Percentiles rank a stretch among this genome's conserved stretches.
Conservation (phyloP, 2,797 vertebrate species). For the Vespertilio murinus region DNA sequence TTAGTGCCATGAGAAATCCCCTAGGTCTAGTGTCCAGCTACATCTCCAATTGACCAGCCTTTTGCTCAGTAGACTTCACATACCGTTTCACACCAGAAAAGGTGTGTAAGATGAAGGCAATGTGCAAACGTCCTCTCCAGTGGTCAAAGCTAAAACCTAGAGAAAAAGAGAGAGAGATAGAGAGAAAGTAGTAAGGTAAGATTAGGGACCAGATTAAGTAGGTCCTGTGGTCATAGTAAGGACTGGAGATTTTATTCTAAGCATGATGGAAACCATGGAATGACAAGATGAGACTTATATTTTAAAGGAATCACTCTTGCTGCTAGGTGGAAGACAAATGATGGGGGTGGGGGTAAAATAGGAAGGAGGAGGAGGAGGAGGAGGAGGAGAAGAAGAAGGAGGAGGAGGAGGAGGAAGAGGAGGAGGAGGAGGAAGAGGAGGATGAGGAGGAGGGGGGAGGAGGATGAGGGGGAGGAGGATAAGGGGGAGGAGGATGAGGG, state of each 20-base stretch:
- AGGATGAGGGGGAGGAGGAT: neutral
- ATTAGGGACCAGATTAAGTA: neutral
- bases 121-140: neutral
- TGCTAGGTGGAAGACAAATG: neutral
- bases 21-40: neutral
- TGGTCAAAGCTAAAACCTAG: neutral
- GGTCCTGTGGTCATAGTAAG: neutral
- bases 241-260: neutral
- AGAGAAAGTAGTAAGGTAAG: no score
- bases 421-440: no score
- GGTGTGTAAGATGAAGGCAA: neutral
- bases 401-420: neutral
- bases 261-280: neutral
- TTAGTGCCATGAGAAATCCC: slow-evolving; percentile 27
- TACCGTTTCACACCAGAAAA: neutral
- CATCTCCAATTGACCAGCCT: neutral
- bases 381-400: no score
- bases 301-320: neutral
- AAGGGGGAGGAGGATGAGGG: no score
- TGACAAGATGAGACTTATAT: neutral
- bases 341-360: neutral
- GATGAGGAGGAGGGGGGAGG: no score
- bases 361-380: neutral
- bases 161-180: neutral
- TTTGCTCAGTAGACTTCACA: neutral